Conservation (phyloP, 2,888 invertebrate genomes). For the Callyntrura sp. region DNA sequence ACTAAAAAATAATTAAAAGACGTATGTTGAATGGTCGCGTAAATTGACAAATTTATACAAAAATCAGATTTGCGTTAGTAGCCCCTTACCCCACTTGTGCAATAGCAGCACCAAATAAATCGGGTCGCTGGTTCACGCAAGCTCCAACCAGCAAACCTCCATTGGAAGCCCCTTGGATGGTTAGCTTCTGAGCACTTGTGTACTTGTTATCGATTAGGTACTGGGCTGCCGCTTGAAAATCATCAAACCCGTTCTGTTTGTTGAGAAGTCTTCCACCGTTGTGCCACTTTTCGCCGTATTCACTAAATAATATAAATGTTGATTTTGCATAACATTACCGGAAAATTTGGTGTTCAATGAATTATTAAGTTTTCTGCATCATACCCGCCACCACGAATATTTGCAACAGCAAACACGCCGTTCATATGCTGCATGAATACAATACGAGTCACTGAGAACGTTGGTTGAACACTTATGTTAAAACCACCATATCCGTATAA, state of each 20-base stretch:
- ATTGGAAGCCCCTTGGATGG: conserved; percentile 90
- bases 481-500: conserved; percentile 99
- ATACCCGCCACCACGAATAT: conserved; percentile 98
- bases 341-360: too few species aligned
- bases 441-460: conserved; percentile 94
- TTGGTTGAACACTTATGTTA: conserved; percentile 95
- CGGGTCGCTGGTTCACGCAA: conserved; percentile 97
- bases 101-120: conserved; percentile 96
- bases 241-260: conserved; percentile 97
- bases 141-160: conserved; percentile 98
- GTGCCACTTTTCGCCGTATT: conserved; percentile 92
- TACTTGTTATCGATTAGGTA: conserved; percentile 93
- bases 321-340: too few species aligned
- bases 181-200: conserved; percentile 90
- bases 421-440: conserved; percentile 95
- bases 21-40: background rate
- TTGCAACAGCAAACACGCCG: conserved; percentile 96
- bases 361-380: conserved; percentile 83
- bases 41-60: background rate
- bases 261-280: conserved; percentile 89
- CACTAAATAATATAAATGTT: too few species aligned
- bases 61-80: background rate
- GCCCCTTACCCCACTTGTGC: conserved; percentile 95
- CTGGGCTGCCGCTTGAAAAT: conserved; percentile 97
- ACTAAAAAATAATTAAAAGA: conserved; percentile 87